Evolutionary conservation across 2,113 vertebrate species (phyloP), one percentile per base, ranked within the genome.

Genomic region (Rhinoptilus africanus): DNA sequence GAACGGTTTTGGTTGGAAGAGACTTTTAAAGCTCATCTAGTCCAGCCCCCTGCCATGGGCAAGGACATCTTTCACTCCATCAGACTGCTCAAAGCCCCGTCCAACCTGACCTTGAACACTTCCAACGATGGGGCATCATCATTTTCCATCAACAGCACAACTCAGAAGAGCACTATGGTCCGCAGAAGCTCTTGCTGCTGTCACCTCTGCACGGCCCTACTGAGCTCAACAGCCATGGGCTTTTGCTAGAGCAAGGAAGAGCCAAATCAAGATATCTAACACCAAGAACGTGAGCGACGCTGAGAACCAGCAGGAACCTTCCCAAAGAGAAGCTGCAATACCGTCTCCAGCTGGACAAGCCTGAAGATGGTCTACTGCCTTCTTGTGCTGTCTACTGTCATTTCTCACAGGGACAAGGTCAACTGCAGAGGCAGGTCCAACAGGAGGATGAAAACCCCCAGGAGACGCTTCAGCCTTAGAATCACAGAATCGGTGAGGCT

Each of bases 221-320:
- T 56, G 43, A 71, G 11, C 13, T 63, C 41, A 37, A 34, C 21
- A 56, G 54, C 39, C 47, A 63, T 1, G 10, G 23, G 30, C 23
- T 32, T 26, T 37, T 43, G 30, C 48, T 18, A 43, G n/a, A 41
- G 35, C 1, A 1, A 56, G 35, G 77, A 63, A 63, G 28, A 62
- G 43, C 47, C 68, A 68, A 35, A 71, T 14, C 56, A 47, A 69
- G 47, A 19, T 10, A 43, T 9, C 39, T 23, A 72, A 73, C 2
- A 0, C 32, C 6, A 0, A 53, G 34, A 79, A 21, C 6, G 0
- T 23, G 35, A 50, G 54, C 37, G 15, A 32, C 12, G 8, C 22
- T 3, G 2, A 69, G 53, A 32, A 62, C 23, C 39, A 74, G 43
- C 18, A 57, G 12, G 8, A 59, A 60, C 28, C 27, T 73, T 53